Base-by-base conservation (phyloP, 2,888 invertebrate genomes). In the Ctena decussata region DNA sequence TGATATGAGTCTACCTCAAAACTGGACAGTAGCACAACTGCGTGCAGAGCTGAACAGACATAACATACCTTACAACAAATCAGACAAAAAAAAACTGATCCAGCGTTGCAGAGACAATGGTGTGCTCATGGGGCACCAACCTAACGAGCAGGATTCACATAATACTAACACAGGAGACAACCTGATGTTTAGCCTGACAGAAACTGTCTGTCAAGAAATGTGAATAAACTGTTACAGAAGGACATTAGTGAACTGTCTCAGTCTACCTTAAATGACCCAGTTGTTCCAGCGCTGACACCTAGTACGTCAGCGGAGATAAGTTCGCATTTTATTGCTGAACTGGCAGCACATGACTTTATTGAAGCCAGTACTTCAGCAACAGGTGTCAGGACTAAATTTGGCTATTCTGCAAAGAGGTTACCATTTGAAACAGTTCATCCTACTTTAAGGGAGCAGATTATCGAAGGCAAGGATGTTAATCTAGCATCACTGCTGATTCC, bases 381-480 rank as follows among this genome's bases (percentile, higher is more conserved):
- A n/a, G n/a, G n/a, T n/a, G n/a, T n/a, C n/a, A n/a, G n/a, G n/a
- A n/a, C n/a, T n/a, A n/a, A n/a, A n/a, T n/a, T n/a, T n/a, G n/a
- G n/a, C n/a, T n/a, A n/a, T n/a, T 41, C 75, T 2, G 53, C 35
- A 8, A 35, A 75, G n/a, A 44, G 44, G 1, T 75, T 75, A n/a
- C 57, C 75, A 5, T 75, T 53, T 5, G 75, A 75, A 32, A 75
- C 57, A n/a, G 57, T 53, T 2, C 35, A 49, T 30, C 75, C 75
- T 1, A 37, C 53, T 32, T 30, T n/a, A 44, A 75, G 11, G n/a
- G n/a, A n/a, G n/a, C n/a, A n/a, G n/a, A n/a, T n/a, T n/a, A n/a
- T n/a, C n/a, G n/a, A n/a, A n/a, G 75, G 53, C 6, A 75, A 75
- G 35, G 75, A 75, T 12, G 57, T 75, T 3, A 75, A 53, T 35